Conservation (phyloP, 2,797 vertebrate genomes). For the Gymnothorax javanicus region DNA sequence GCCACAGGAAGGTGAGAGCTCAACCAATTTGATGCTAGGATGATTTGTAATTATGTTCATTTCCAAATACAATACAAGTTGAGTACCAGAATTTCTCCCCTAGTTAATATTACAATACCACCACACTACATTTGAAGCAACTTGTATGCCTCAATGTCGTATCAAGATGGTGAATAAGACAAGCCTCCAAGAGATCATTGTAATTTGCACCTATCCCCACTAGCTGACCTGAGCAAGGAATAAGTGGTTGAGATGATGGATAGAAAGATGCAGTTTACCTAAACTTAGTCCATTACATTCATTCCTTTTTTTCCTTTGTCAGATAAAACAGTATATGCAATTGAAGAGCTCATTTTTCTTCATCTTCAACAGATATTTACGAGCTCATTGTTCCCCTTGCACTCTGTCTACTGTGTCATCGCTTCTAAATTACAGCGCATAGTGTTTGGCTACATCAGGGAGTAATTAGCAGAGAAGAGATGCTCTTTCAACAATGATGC, state of each 20-base stretch:
- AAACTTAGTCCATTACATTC: background rate
- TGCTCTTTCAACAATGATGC: slow-evolving; percentile 22
- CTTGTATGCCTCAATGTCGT: background rate
- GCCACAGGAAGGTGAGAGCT: background rate
- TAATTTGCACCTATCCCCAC: background rate
- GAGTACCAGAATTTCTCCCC: background rate
- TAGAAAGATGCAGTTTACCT: background rate
- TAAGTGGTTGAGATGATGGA: background rate
- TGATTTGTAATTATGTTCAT: background rate
- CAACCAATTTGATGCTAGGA: background rate
- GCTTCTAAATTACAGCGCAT: slow-evolving; percentile 3
- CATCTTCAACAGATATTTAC: background rate
- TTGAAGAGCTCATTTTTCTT: background rate
- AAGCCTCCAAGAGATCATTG: background rate
- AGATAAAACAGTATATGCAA: background rate
- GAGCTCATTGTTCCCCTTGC: background rate
- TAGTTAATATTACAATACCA: background rate
- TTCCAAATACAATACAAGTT: background rate
- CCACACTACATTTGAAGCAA: background rate
- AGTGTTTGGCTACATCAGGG: slow-evolving; percentile 18
- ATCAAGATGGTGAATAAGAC: background rate
- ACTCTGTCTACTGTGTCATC: slow-evolving; percentile 16
- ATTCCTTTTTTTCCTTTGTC: background rate
- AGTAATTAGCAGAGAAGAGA: slow-evolving; percentile 22
- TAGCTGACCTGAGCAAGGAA: background rate